A percentile compares a stretch with the other conserved stretches of the same genome.
Conservation (phyloP, 2,888 invertebrate species). For the Andrena trimmerana region DNA sequence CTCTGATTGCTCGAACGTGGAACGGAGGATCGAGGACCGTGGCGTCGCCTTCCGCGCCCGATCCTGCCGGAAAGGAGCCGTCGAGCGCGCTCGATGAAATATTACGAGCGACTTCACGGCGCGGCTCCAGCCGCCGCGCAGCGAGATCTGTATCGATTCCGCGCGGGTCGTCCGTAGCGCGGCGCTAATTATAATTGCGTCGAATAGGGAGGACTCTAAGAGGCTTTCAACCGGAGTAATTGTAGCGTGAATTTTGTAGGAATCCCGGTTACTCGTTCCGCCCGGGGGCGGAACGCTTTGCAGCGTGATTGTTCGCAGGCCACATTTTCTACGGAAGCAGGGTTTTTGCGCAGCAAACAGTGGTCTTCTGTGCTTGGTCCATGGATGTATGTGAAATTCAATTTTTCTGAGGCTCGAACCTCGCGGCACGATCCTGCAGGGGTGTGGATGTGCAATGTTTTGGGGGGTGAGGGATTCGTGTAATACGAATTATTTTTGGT, state of each 20-base stretch:
- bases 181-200: conserved; percentile 47
- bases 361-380: background rate
- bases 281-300: background rate
- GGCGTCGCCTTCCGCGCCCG: background rate
- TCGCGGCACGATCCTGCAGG: too few species aligned
- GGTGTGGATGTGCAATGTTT: background rate
- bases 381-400: background rate
- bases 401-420: background rate
- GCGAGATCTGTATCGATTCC: conserved; percentile 40
- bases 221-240: conserved; percentile 24
- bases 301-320: background rate
- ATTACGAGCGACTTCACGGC: conserved; percentile 26
- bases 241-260: conserved; percentile 54
- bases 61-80: background rate
- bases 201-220: conserved; percentile 23
- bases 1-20: conserved; percentile 34
- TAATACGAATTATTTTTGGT: too few species aligned
- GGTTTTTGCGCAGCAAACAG: conserved; percentile 9
- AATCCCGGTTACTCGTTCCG: conserved; percentile 19
- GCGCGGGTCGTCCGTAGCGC: background rate
- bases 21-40: background rate
- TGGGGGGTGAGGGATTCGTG: too few species aligned
- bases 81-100: conserved; percentile 26
- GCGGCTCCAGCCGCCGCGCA: background rate
- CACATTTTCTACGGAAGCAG: background rate